Evolutionary conservation across 2,888 invertebrate genomes (phyloP), one percentile per base, ranked within the genome.

Genomic region (Blastobasis adustella): DNA sequence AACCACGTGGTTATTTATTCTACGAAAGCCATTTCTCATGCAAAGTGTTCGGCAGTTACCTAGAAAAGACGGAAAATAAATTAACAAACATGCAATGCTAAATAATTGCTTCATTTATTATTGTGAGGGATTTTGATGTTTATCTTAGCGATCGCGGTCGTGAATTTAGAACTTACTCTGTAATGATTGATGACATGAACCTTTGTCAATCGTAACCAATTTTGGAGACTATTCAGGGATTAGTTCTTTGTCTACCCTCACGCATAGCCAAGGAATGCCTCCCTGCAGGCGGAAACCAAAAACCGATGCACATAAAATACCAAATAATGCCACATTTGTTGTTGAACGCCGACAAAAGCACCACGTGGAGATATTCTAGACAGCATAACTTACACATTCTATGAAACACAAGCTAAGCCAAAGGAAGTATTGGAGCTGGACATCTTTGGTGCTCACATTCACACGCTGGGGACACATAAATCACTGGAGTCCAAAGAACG

Each of bases 21-120:
- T 87, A 81, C 70, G 65, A 63, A 82, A 80, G 77, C 79, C 78
- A 73, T 82, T 75, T 68, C 76, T 78, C 84, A 82, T 85, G 82
- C 84, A 73, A 75, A 65, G 72, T 65, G 76, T 67, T 71, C 77
- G 76, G 79, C 73, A 71, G 68, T 74, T 73, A 80, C 82, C 85
- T 87, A 85, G 65, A 86, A 82, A 79, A 60, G 65, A 60, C 69
- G 72, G 67, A 73, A 61, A 63, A 59, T 58, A 56, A 62, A 65
- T 42, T 6, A 42, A 8, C 9, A 8, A 42, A 42, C 42, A 42
- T 42, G 42, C 42, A 69, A 74, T 66, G 73, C 64, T 56, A 49
- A 41, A 50, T 9, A 45, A 10, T 42, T 23, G 23, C 23, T 23
- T 23, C 23, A 23, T 23, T 23, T 23, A 23, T 23, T 45, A 45